Conservation (phyloP, 2,888 invertebrate genomes). For the Aelia acuminata region DNA sequence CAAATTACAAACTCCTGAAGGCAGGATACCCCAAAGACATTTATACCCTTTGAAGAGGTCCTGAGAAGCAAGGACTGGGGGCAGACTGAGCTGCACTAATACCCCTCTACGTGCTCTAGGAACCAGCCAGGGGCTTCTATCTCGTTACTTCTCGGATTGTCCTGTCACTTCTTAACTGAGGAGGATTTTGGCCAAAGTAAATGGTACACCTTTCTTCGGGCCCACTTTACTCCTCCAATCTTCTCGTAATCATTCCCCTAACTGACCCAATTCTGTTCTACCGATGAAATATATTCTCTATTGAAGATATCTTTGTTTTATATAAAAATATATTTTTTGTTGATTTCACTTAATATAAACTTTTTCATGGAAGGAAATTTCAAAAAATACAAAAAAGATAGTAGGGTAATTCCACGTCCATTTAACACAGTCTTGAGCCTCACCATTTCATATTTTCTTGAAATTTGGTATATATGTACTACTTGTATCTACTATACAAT, state of each 20-base stretch:
- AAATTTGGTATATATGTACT: too few species aligned
- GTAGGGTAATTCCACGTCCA: too few species aligned
- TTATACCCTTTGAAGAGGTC: not conserved
- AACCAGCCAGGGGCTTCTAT: not conserved
- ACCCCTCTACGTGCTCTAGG: not conserved
- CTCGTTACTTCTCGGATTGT: conserved; percentile 10
- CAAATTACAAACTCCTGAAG: not conserved
- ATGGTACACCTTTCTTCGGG: not conserved
- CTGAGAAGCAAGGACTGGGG: not conserved
- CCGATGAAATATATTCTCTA: not conserved
- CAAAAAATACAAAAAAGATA: too few species aligned
- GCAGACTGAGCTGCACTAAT: not conserved
- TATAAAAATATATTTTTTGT: too few species aligned
- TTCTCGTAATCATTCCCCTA: not conserved
- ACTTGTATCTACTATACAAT: too few species aligned
- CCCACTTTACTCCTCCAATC: not conserved
- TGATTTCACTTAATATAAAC: too few species aligned
- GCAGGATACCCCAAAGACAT: not conserved
- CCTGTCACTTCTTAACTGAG: conserved; percentile 19
- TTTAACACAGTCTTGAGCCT: too few species aligned
- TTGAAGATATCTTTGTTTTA: too few species aligned
- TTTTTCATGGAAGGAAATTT: too few species aligned
- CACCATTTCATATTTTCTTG: too few species aligned
- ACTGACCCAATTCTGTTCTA: not conserved
- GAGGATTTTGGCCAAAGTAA: conserved; percentile 11